Evolutionary conservation across 1,140 invertebrate species (phyloP), one percentile per base, ranked within the genome.

Genomic region (Drosophila funebris): DNA sequence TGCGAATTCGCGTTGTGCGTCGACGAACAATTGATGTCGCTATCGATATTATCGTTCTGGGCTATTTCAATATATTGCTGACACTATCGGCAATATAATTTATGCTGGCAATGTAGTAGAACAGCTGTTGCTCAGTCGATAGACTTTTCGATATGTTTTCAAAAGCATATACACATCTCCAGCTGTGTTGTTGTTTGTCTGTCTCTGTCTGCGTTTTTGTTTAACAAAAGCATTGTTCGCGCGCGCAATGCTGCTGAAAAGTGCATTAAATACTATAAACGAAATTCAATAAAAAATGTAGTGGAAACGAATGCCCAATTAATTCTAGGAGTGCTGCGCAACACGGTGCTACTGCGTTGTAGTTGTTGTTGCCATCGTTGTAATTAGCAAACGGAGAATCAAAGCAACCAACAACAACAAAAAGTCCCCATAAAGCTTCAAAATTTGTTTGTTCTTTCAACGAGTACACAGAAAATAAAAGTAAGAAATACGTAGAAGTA

Each of bases 171-270:
- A 77, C 66, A 69, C 62, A 70, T 50, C 75, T 48, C 71, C 64
- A 76, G 78, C 46, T 75, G 83, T 81, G 78, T 90, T 90, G 85
- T 90, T 90, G 77, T 89, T 84, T 44, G 27, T 72, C 76, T 57
- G 48, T 81, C 81, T 76, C 81, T 90, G 67, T 89, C 85, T 74
- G 54, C 60, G 67, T 54, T 73, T 75, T 79, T 74, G 71, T 85
- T 78, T 73, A 90, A 87, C 75, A 82, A 90, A 89, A 89, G 76
- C 83, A 60, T 80, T 74, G 71, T 73, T 72, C 71, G 88, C 76
- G 79, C 83, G 83, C 79, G 84, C 79, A 83, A 88, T 88, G 79
- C 73, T 63, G 44, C 53, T 56, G 18, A 24, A 73, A 56, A 44
- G 48, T 61, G 81, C 81, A 84, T 29, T 64, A 69, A 84, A 63